phyloP scores from a whole-genome alignment of 2,888 invertebrate genomes.

The Esperia sulphurella region DNA sequence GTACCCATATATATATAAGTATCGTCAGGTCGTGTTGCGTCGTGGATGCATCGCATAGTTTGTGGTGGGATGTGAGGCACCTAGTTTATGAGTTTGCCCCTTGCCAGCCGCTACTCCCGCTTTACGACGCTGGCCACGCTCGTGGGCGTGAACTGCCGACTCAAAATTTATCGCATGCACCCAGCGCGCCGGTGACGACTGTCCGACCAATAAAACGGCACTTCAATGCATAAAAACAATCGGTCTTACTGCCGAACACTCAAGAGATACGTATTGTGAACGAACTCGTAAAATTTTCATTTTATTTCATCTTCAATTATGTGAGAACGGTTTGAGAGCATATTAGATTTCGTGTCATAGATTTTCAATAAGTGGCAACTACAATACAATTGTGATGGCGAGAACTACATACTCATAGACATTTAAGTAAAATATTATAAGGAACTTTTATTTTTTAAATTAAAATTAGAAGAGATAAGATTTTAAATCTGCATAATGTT shows the following conservation, averaged over 20 bases:
- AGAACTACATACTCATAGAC: background rate
- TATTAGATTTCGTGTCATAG: background rate
- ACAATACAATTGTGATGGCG: background rate
- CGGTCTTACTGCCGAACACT: constrained; percentile 16
- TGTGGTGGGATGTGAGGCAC: constrained; percentile 18
- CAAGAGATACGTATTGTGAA: constrained; percentile 25
- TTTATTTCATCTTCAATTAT: background rate
- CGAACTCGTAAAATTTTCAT: constrained; percentile 31
- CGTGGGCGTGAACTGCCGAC: constrained; percentile 50
- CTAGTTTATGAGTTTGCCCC: constrained; percentile 58
- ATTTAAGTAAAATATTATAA: too few species aligned
- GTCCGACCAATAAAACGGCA: constrained; percentile 58
- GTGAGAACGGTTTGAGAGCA: background rate
- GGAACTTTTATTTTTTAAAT: too few species aligned
- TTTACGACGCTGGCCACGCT: constrained; percentile 56
- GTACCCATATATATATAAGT: background rate
- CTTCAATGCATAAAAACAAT: constrained; percentile 53
- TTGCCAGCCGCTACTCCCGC: constrained; percentile 47
- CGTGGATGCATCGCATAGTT: constrained; percentile 6
- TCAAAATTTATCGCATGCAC: constrained; percentile 53
- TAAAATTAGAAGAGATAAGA: too few species aligned
- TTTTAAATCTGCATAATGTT: background rate
- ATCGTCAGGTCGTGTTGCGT: background rate
- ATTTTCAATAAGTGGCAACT: background rate
- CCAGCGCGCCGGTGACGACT: constrained; percentile 38